Base-by-base conservation (phyloP, 2,797 vertebrate genomes). In the Phrynocephalus guinanensis region DNA sequence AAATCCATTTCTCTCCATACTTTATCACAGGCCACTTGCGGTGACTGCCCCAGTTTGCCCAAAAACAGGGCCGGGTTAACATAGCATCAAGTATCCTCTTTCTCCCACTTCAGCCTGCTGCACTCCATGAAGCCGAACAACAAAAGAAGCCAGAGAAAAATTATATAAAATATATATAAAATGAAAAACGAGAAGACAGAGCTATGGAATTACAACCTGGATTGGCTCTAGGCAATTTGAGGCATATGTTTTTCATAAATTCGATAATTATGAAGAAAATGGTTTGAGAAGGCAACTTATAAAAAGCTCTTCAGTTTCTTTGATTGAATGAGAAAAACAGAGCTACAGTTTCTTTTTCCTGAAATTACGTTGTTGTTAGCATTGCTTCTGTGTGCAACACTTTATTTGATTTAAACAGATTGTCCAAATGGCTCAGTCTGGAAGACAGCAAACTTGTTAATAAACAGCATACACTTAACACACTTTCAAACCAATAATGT, bases 281-380 rank as follows among this genome's bases (percentile, higher is more conserved):
- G 44, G 5, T 78, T 50, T 20, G 30, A 66, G 38, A 85, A 86
- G 33, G 66, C 83, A 50, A 75, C 78, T 71, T 83, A 75, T 79
- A 8, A 83, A 75, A 86, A 33, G 0, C 5, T 6, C 24, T 28
- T 77, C 10, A 7, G 9, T 15, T 38, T 1, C 16, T 6, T 70
- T 88, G 52, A 84, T 52, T 73, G 87, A 30, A 88, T 24, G 87
- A 30, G 70, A 50, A 90, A 88, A 71, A 18, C 0, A 88, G 75
- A 76, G 60, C 83, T 73, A n/a, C 70, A 52, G 22, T 48, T 15
- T 66, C 6, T 50, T 83, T 89, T 87, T 78, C 10, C 77, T 75
- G 84, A 50, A 75, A n/a, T 3, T 16, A 44, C 38, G 38, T 8
- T 1, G 60, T 60, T 70, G 0, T 66, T 22, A 73, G 50, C 0